phyloP scores from a whole-genome alignment of 2,113 vertebrate species.

The Leucopsar rothschildi region DNA sequence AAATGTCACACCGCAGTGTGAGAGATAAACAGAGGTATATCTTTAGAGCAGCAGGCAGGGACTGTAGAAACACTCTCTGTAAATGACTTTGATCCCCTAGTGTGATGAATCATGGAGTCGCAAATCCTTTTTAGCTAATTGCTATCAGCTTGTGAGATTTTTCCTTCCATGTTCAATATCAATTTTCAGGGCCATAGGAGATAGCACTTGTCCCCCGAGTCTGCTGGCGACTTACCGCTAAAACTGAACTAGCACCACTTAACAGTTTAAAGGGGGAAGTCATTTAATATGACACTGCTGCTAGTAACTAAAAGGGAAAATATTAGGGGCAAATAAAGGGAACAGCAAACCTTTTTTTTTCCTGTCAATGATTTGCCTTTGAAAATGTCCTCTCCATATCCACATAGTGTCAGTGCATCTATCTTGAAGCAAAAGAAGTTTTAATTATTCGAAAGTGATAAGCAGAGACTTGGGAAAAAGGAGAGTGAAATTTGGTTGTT shows the following conservation, averaged over 20 bases:
- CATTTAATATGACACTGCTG: conserved; percentile 84
- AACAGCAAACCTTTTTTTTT: conserved; percentile 67
- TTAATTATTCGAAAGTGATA: not conserved
- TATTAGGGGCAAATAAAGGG: conserved; percentile 72
- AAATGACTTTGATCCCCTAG: conserved; percentile 91
- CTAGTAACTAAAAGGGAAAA: conserved; percentile 79
- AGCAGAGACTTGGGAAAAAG: not conserved
- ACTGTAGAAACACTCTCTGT: conserved; percentile 77
- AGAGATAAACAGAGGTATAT: conserved; percentile 76
- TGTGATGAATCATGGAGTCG: conserved; percentile 92
- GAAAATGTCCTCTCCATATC: conserved; percentile 15
- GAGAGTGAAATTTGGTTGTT: not conserved
- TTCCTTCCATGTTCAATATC: conserved; percentile 95
- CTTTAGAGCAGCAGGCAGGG: conserved; percentile 63
- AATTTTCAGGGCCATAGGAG: conserved; percentile 96
- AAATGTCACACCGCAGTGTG: conserved; percentile 81
- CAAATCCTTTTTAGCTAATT: conserved; percentile 99
- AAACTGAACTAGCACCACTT: conserved; percentile 90
- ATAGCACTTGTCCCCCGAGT: conserved; percentile 87
- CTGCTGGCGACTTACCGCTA: conserved; percentile 82
- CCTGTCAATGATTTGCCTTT: conserved; percentile 78
- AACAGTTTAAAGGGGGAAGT: conserved; percentile 79
- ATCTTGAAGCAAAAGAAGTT: not conserved
- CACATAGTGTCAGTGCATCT: not conserved
- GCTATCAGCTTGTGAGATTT: conserved; percentile 95